Evolutionary conservation across 1,140 invertebrate species (phyloP), one percentile per base, ranked within the genome.

Genomic region (Lineus longissimus): DNA sequence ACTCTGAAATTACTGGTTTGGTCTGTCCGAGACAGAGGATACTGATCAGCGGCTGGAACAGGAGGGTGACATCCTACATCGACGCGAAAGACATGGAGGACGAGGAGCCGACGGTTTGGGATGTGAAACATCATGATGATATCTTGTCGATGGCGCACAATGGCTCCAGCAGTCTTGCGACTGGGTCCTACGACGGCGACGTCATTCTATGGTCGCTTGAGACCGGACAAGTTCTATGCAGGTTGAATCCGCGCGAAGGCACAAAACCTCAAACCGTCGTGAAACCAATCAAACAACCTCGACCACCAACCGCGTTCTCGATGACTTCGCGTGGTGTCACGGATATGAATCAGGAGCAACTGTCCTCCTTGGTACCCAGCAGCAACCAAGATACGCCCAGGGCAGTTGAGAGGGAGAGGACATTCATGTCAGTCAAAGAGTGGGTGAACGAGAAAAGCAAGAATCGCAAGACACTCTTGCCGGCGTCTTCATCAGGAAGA

Each of bases 171-270:
- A 81, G 87, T 0, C 74, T 92, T 0, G 88, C 86, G 9, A 91
- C 90, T 9, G 71, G 69, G 13, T 74, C 83, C 1, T 89, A 88
- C 70, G 87, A 87, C 66, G 91, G 90, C 1, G 88, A 91, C 76
- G 80, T 93, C 6, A 81, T 91, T 47, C 82, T 92, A 29, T 91
- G 90, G 90, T 85, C 86, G 61, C 76, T 90, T 31, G 88, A 90
- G 72, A 90, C 88, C 0, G 88, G 87, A 0, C 87, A 90, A 68
- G 83, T 86, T 0, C 87, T 87, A 69, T 84, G 84, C 77, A 80
- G 64, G 1, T 57, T 78, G 0, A 78, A 78, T 61, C 67, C 73
- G 0, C 62, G 64, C 47, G 64, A 70, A 40, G 60, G 66, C 17
- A 55, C 54, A 15, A 64, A 69, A 54, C 68, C 71, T 13, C 55